Percentiles rank a stretch among this genome's conserved stretches.
phyloP scores from a whole-genome alignment of 30 jellyfish, hydroid and myxozoan genomes.

The Aurelia sp. region DNA sequence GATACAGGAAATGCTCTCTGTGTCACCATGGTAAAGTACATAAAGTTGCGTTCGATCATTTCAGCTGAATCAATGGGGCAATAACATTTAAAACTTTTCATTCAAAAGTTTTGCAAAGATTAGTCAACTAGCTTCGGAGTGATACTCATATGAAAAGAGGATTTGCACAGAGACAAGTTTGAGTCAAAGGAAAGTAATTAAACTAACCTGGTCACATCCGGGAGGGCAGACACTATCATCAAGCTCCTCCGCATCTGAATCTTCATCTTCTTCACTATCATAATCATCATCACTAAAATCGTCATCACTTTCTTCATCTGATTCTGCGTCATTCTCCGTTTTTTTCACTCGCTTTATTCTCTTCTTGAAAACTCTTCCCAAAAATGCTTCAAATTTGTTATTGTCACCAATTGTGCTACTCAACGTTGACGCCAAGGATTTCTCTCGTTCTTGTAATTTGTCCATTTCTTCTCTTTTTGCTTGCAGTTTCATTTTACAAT shows the following conservation, averaged over 20 bases:
- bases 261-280: slow-evolving; percentile 92
- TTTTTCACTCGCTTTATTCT: slow-evolving; percentile 87
- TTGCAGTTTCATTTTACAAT: slow-evolving; percentile 73
- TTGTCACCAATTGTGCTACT: slow-evolving; percentile 81
- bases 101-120: too few relatives aligned
- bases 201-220: slow-evolving; percentile 96
- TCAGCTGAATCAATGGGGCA: too few relatives aligned
- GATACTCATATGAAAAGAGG: too few relatives aligned
- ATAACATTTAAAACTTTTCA: too few relatives aligned
- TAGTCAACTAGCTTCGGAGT: too few relatives aligned
- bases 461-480: slow-evolving; percentile 84
- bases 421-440: slow-evolving; percentile 74
- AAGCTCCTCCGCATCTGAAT: slow-evolving; percentile 90
- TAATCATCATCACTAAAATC: slow-evolving; percentile 96
- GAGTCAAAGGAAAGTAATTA: too few relatives aligned
- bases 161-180: too few relatives aligned
- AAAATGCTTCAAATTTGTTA: slow-evolving; percentile 93
- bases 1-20: too few relatives aligned
- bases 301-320: slow-evolving; percentile 92
- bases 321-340: slow-evolving; percentile 76
- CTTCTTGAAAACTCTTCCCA: slow-evolving; percentile 90
- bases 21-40: too few relatives aligned
- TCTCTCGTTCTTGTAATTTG: slow-evolving; percentile 81
- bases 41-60: too few relatives aligned
- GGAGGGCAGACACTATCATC: slow-evolving; percentile 99